Base-by-base conservation (phyloP, 2,113 vertebrate species). In the Salvelinus fontinalis region DNA sequence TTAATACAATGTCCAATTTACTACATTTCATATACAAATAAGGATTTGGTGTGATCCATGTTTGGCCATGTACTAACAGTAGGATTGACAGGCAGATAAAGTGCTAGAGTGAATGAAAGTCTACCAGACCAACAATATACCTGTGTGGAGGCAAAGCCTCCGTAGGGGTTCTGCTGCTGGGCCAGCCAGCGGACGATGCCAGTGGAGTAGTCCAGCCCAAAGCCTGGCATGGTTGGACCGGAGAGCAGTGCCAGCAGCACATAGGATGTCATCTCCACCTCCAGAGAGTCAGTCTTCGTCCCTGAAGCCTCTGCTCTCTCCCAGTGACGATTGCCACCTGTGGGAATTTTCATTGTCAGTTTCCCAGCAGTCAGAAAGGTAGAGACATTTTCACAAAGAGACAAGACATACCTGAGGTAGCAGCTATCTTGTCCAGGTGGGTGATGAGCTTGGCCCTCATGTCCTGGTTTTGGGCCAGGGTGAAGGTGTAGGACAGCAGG, bases 81-180 rank as follows among this genome's bases (percentile, higher is more conserved):
- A 34, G 31, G 5, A 34, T 1, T 6, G 6, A 7, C 0, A 2
- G 34, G 34, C 20, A 64, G 60, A 22, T 11, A 1, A 64, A 2
- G 0, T 51, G 49, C 49, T 51, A 16, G 49, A 51, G 49, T 16
- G 4, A 51, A 51, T 12, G 1, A 51, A 4, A 16, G 49, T 39
- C 49, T 51, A 13, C 49, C 49, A 51, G 49, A 51, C 49, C 34
- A 34, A 34, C 2, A 51, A 4, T 16, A 14, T 51, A 98, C 97
- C 95, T 95, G 95, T 0, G 95, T 96, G 62, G 95, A 96, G 2
- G 93, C 89, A 89, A 95, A 97, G 1, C 96, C 95, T 5, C 96
- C 96, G 0, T 86, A 94, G 0, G 94, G 76, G 73, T 96, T 97
- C 90, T 96, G 95, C 74, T 96, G 93, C 69, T 83, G 88, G 34